phyloP scores from a whole-genome alignment of 2,888 invertebrate genomes.

The Hirudinaria manillensis region DNA sequence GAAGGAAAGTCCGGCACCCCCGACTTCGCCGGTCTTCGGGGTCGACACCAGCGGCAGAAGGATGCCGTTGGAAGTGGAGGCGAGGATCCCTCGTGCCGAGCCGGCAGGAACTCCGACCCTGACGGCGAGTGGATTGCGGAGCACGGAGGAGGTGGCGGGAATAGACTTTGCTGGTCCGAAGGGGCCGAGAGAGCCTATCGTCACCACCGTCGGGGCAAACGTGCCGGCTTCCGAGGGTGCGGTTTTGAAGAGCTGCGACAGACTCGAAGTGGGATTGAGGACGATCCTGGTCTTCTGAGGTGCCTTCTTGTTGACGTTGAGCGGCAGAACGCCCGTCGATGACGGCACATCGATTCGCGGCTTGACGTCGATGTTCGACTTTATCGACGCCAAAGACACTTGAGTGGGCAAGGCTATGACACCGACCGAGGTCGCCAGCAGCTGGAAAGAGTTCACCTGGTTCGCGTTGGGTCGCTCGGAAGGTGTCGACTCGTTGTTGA shows the following conservation, averaged over 20 bases:
- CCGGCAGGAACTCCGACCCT: neutral
- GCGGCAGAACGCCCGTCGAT: neutral
- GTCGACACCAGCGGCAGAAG: neutral
- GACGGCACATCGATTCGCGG: neutral
- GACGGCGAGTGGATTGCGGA: neutral
- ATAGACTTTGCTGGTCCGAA: neutral
- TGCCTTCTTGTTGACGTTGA: neutral
- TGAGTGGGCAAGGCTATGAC: slow-evolving; percentile 24
- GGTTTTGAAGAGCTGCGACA: neutral
- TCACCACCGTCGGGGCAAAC: neutral
- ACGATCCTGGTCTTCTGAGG: neutral
- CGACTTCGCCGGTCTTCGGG: too few relatives aligned
- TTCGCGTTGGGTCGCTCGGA: neutral
- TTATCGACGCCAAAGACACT: slow-evolving; percentile 2
- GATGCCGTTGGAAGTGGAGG: neutral
- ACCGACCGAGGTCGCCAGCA: slow-evolving; percentile 26
- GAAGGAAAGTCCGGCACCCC: neutral
- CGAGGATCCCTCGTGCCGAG: slow-evolving; percentile 1
- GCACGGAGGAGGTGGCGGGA: neutral
- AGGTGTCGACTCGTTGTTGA: neutral
- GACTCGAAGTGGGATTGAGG: neutral
- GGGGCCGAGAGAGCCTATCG: slow-evolving; percentile 1
- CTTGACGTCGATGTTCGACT: neutral
- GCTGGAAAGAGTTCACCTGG: slow-evolving; percentile 8
- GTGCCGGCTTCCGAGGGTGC: neutral